These are phyloP conservation scores for Agonum fuliginosum DNA, from an alignment of 2,888 invertebrate species.

Conservation along the genomic window DNA sequence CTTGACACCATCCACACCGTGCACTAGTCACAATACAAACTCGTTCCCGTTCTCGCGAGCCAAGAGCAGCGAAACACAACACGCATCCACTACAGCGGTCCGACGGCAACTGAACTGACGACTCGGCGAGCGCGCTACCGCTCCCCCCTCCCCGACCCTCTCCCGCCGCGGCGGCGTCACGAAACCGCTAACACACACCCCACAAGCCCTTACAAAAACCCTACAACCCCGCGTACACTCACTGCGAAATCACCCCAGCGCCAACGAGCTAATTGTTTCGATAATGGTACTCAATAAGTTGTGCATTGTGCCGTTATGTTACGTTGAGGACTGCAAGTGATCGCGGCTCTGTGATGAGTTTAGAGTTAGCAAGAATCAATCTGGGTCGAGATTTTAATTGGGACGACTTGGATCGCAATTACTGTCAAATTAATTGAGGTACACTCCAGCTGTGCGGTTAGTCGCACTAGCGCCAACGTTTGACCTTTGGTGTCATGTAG, in stretches of 20 bases:
- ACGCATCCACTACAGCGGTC: conserved; percentile 63
- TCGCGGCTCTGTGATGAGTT: not conserved
- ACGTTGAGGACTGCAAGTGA: conserved; percentile 29
- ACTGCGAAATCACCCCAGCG: conserved; percentile 58
- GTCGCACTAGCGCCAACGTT: conserved; percentile 20
- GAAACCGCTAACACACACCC: conserved; percentile 72
- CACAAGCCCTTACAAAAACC: conserved; percentile 71
- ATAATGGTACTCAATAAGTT: conserved; percentile 40
- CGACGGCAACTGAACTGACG: conserved; percentile 71
- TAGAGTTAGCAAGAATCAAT: conserved; percentile 46
- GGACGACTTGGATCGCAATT: conserved; percentile 48
- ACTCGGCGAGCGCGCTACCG: conserved; percentile 53
- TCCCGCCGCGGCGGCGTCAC: conserved; percentile 65
- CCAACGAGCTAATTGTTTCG: conserved; percentile 31
- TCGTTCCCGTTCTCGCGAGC: not conserved
- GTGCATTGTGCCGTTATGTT: not conserved
- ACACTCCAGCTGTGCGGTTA: conserved; percentile 31
- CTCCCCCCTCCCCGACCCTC: conserved; percentile 24
- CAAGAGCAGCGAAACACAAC: conserved; percentile 20
- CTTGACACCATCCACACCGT: conserved; percentile 17
- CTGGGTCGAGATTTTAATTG: conserved; percentile 53
- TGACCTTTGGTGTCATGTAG: conserved; percentile 27
- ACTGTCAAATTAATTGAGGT: conserved; percentile 57
- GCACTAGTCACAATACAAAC: conserved; percentile 18
- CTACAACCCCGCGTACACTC: conserved; percentile 70